Base-by-base conservation (phyloP, 1,140 invertebrate species). In the Megathymus violae region DNA sequence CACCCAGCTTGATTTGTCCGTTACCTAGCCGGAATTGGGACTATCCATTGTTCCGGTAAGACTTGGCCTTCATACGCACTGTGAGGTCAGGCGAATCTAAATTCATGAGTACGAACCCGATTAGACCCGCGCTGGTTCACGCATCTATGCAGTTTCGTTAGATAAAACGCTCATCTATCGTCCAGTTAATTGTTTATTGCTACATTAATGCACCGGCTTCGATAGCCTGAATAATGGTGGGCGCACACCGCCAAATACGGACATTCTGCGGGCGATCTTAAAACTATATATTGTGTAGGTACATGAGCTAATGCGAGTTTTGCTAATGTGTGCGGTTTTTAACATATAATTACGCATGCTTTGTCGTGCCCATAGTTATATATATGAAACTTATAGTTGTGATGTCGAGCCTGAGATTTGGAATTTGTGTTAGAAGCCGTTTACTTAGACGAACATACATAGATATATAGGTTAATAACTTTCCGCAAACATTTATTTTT, bases 71-170 rank as follows among this genome's bases (percentile, higher is more conserved):
- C 38, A 11, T 15, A 43, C 19, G 22, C 22, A 17, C 11, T 16
- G 51, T 16, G 51, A 31, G 51, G 38, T 19, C 36, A 25, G 25
- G 25, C 62, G 65, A 70, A 76, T 76, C 73, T 76, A 78, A 78
- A 78, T 76, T 76, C 73, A 78, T 76, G 76, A 76, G 67, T 68
- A 67, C 64, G 58, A 54, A 60, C 69, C 69, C 76, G 76, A 79
- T 79, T 79, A 79, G 71, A 76, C 64, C 64, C 51, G 52, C 62
- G 54, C 36, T 52, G 62, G 69, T 73, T 69, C 66, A 69, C 67
- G 66, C 59, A 62, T 68, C 62, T 67, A 66, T 61, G 62, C 59
- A 69, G 56, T 65, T 66, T 69, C 61, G 66, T 66, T 77, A 72
- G 67, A 74, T 78, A 78, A 73, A 72, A 71, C 68, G 64, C 56